phyloP scores from a whole-genome alignment of 2,888 invertebrate species.

The Caenorhabditis afra region DNA sequence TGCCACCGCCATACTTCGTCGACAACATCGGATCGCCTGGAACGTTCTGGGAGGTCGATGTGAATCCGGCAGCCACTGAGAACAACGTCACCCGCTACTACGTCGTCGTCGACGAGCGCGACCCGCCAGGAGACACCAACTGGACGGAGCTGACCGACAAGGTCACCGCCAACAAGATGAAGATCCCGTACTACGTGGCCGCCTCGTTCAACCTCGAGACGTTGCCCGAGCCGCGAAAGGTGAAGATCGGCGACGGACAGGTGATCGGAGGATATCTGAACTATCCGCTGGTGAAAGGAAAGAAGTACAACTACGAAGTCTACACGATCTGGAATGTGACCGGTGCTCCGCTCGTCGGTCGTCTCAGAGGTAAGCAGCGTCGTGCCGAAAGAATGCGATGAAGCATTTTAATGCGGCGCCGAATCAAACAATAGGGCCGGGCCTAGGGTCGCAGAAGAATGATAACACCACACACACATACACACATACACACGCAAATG shows the following conservation, averaged over 20 bases:
- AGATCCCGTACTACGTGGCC: conserved; percentile 80
- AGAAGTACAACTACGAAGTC: conserved; percentile 80
- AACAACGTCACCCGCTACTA: conserved; percentile 80
- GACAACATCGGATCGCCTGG: conserved; percentile 77
- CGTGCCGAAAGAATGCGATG: neutral
- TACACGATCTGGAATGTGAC: conserved; percentile 79
- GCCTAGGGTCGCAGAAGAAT: conserved; percentile 19
- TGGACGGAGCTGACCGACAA: conserved; percentile 80
- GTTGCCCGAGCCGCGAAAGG: conserved; percentile 73
- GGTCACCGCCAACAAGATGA: conserved; percentile 77
- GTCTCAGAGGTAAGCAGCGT: conserved; percentile 70
- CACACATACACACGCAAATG: conserved; percentile 10
- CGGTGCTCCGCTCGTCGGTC: conserved; percentile 77
- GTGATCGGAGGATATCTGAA: conserved; percentile 80
- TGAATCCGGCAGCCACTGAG: conserved; percentile 79
- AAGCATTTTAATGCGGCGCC: neutral
- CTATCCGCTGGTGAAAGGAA: conserved; percentile 79
- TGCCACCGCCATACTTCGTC: conserved; percentile 80
- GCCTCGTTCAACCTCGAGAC: conserved; percentile 80
- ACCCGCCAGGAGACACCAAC: conserved; percentile 80
- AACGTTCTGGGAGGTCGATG: conserved; percentile 77
- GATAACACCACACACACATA: too few relatives aligned
- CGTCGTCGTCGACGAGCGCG: conserved; percentile 80
- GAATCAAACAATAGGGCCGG: conserved; percentile 46
- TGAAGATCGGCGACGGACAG: conserved; percentile 78